Conservation (phyloP, 1,140 invertebrate genomes). For the Manduca sexta region DNA sequence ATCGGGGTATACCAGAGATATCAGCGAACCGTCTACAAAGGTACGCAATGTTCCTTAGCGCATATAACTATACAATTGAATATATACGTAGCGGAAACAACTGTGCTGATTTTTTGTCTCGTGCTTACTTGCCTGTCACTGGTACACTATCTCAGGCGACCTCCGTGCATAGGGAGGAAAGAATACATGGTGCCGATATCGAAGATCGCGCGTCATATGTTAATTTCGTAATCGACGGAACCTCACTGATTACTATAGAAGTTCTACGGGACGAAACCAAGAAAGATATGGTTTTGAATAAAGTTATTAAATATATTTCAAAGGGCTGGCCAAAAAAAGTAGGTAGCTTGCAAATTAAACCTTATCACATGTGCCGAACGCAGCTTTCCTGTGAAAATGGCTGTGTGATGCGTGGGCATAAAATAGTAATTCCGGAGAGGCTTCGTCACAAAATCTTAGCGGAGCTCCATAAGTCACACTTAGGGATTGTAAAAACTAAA, state of each 20-base stretch:
- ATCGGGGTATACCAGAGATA: conserved; percentile 16
- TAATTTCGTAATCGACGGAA: not conserved
- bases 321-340: not conserved
- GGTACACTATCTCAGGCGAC: not conserved
- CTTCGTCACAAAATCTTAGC: not conserved
- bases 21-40: conserved; percentile 16
- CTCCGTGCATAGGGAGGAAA: no score
- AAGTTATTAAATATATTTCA: not conserved
- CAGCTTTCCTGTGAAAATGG: not conserved
- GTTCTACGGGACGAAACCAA: not conserved
- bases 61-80: conserved; percentile 20
- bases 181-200: not conserved
- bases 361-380: not conserved
- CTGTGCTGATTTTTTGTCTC: conserved; percentile 8
- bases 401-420: not conserved
- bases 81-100: conserved; percentile 13
- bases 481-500: not conserved
- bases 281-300: not conserved
- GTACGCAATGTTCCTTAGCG: conserved; percentile 16
- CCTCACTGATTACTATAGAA: not conserved
- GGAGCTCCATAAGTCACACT: conserved; percentile 1
- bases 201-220: not conserved
- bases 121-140: not conserved
- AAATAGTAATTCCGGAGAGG: no score
- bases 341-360: not conserved